These are phyloP conservation scores for Aleiodes sp. DNA, from an alignment of 1,140 invertebrate genomes.

Conservation along the genomic window DNA sequence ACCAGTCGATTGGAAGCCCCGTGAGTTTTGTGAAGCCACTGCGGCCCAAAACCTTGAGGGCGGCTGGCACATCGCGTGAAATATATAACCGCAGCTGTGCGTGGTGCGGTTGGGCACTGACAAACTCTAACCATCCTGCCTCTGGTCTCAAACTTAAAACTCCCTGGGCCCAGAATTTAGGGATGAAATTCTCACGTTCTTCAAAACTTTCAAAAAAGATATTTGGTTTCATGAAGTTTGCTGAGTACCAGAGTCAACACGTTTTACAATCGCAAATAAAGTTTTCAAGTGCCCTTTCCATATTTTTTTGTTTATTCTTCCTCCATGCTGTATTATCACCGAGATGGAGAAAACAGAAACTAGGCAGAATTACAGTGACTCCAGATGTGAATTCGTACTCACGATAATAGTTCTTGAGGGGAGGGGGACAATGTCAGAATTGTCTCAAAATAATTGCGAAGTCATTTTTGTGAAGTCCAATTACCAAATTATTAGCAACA, in stretches of 20 bases:
- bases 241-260: slow-evolving; percentile 9
- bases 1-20: slow-evolving; percentile 1
- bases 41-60: background rate
- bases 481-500: too few relatives aligned
- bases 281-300: background rate
- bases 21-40: background rate
- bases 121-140: slow-evolving; percentile 10
- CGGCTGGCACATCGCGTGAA: slow-evolving; percentile 53
- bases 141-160: too few relatives aligned
- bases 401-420: too few relatives aligned
- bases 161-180: slow-evolving; percentile 31
- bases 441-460: too few relatives aligned
- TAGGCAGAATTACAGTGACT: too few relatives aligned
- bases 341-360: too few relatives aligned
- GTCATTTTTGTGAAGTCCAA: too few relatives aligned
- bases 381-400: too few relatives aligned
- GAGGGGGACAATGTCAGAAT: too few relatives aligned
- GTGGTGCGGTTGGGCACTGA: slow-evolving; percentile 40
- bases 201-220: slow-evolving; percentile 27
- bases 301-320: slow-evolving; percentile 14
- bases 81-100: slow-evolving; percentile 58
- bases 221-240: background rate
- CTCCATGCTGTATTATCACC: too few relatives aligned
- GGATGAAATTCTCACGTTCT: slow-evolving; percentile 54
- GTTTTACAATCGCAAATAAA: slow-evolving; percentile 20